Percentiles rank a stretch among this genome's conserved stretches.
Conservation (phyloP, 2,888 invertebrate species). For the Polydrusus tereticollis region DNA sequence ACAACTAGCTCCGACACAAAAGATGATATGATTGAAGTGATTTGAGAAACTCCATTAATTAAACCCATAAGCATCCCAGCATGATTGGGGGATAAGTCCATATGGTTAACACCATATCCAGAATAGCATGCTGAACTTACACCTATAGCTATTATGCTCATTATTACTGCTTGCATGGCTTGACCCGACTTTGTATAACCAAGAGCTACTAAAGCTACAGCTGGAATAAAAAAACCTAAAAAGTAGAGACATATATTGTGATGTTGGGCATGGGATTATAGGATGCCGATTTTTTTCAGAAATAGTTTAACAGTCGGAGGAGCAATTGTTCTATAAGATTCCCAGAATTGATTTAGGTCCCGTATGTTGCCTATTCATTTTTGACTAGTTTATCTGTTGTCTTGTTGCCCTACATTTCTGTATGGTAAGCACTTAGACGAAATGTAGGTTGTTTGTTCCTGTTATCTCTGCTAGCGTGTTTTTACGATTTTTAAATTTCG, state of each 20-base stretch:
- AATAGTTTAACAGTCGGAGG: no score
- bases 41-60: constrained; percentile 80
- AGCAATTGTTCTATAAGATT: no score
- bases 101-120: constrained; percentile 83
- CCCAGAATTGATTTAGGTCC: no score
- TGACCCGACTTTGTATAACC: constrained; percentile 69
- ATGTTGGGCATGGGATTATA: neutral
- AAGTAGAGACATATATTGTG: constrained; percentile 58
- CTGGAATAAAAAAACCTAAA: constrained; percentile 70
- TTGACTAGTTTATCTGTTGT: no score
- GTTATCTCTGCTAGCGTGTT: no score
- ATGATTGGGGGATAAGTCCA: constrained; percentile 82
- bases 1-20: constrained; percentile 78
- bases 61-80: constrained; percentile 87
- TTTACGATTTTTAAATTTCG: no score
- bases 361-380: no score
- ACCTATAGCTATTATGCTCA: constrained; percentile 79
- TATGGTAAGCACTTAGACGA: no score
- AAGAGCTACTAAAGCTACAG: constrained; percentile 74
- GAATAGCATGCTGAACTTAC: constrained; percentile 80
- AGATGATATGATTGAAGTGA: constrained; percentile 84
- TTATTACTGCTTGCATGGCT: constrained; percentile 71
- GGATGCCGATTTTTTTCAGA: neutral
- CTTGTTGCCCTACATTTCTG: no score
- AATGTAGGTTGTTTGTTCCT: no score